Base-by-base conservation (phyloP, 2,888 invertebrate genomes). In the Melieria picta region DNA sequence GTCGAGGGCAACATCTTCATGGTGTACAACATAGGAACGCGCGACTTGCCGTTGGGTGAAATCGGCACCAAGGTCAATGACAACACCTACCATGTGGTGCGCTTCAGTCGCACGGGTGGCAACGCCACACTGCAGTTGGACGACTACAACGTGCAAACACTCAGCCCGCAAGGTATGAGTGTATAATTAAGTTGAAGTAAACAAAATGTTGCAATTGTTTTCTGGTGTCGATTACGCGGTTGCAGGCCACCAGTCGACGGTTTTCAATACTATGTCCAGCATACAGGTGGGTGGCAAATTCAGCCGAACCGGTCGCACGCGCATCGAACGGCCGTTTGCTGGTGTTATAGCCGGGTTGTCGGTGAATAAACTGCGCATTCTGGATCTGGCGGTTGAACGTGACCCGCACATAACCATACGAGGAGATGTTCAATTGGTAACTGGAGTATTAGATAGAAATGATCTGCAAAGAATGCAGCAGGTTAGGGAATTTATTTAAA, bases 1-100 rank as follows among this genome's bases (percentile, higher is more conserved):
- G 98, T 96, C 7, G 94, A 96, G 81, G 98, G 98, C 4, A 95
- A 96, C 82, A 91, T 98, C 6, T 95, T 96, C 83, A 94, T 95
- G 88, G 94, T 96, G 5, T 98, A 98, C 88, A 98, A 98, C 85
- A 93, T 98, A 87, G 97, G 98, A 0, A 95, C 95, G 0, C 93
- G 93, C 70, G 96, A 97, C 82, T 93, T 96, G 83, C 95, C 96
- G 0, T 89, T 98, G 45, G 97, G 95, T 1, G 96, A 97, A 83
- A 93, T 93, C 80, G 92, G 93, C n/a, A 92, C 94, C 4, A 92
- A 94, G 84, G 95, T 98, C 5, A 97, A 97, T 82, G 98, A 98
- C 82, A 96, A 97, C 77, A 91, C 93, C 57, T 98, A 98, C 87
- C 98, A 98, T 88, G 95, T 98, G 56, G 92, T 98, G 2, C 89